These are phyloP conservation scores for Oncorhynchus keta DNA, from an alignment of 2,113 vertebrate genomes.

Conservation along the genomic window DNA sequence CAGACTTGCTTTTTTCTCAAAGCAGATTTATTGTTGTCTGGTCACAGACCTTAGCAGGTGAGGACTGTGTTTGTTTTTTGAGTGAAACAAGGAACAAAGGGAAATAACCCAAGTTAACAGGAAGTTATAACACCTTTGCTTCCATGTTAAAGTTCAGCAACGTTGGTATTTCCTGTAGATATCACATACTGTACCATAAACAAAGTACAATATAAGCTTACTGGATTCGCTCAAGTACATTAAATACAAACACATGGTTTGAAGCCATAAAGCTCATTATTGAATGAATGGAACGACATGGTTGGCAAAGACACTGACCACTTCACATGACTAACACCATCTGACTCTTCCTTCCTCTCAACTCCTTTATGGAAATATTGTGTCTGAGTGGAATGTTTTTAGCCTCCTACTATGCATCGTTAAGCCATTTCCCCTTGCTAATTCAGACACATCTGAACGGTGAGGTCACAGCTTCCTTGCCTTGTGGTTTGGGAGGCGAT, in stretches of 20 bases:
- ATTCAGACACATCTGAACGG: conserved; percentile 16
- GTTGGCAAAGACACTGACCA: conserved; percentile 6
- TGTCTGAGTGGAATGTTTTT: conserved; percentile 16
- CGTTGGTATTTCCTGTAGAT: neutral
- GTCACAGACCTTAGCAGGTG: neutral
- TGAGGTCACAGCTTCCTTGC: conserved; percentile 58
- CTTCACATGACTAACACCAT: conserved; percentile 45
- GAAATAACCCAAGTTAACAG: neutral
- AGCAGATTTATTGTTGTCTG: neutral
- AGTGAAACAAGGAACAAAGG: conserved; percentile 3
- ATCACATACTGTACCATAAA: no score
- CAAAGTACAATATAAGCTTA: no score
- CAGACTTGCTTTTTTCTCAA: neutral
- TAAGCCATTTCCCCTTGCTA: conserved; percentile 1
- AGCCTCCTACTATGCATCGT: conserved; percentile 7
- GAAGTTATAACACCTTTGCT: neutral
- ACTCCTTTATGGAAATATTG: conserved; percentile 31
- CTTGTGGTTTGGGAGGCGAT: conserved; percentile 63
- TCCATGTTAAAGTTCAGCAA: neutral
- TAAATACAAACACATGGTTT: neutral
- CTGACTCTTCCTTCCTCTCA: conserved; percentile 27
- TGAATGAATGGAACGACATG: conserved; percentile 16
- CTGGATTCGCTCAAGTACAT: no score
- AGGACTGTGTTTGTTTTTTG: neutral
- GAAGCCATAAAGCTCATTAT: neutral